phyloP scores from a whole-genome alignment of 2,797 vertebrate genomes.

The Crocidura indochinensis region DNA sequence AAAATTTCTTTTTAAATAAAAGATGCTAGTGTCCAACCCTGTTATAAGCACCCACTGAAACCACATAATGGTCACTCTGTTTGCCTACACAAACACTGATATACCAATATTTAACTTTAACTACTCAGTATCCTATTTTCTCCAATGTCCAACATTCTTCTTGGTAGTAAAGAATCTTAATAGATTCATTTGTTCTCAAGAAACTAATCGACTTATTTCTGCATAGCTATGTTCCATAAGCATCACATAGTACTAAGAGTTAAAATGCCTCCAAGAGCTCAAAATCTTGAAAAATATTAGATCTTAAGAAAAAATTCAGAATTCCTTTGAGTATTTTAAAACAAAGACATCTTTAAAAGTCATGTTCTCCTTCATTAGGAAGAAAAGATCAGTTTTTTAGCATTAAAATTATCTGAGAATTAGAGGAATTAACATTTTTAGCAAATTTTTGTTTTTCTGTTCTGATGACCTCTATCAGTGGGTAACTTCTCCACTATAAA shows the following conservation, averaged over 20 bases:
- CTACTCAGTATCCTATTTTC: slow-evolving; percentile 71
- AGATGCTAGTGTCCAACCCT: slow-evolving; percentile 84
- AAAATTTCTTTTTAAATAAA: slow-evolving; percentile 87
- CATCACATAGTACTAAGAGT: neutral
- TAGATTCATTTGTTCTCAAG: slow-evolving; percentile 59
- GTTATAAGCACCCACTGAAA: slow-evolving; percentile 87
- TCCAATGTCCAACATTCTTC: slow-evolving; percentile 64
- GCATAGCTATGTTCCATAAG: neutral
- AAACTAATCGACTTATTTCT: slow-evolving; percentile 42
- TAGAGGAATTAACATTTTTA: slow-evolving; percentile 45
- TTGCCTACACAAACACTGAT: slow-evolving; percentile 81
- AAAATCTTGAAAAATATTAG: slow-evolving; percentile 42
- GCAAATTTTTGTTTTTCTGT: slow-evolving; percentile 61
- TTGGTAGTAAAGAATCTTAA: slow-evolving; percentile 55
- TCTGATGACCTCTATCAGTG: neutral
- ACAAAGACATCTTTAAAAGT: slow-evolving; percentile 60
- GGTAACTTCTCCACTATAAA: slow-evolving; percentile 56
- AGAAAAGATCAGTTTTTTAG: slow-evolving; percentile 50
- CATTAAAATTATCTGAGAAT: slow-evolving; percentile 65
- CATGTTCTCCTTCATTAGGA: slow-evolving; percentile 51
- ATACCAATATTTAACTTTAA: slow-evolving; percentile 86
- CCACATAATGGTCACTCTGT: slow-evolving; percentile 89
- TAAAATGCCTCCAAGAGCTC: slow-evolving; percentile 55
- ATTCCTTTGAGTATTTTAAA: slow-evolving; percentile 55
- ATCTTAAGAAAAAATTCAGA: slow-evolving; percentile 46